Conservation (phyloP, 2,888 invertebrate genomes). For the Monopis laevigella region DNA sequence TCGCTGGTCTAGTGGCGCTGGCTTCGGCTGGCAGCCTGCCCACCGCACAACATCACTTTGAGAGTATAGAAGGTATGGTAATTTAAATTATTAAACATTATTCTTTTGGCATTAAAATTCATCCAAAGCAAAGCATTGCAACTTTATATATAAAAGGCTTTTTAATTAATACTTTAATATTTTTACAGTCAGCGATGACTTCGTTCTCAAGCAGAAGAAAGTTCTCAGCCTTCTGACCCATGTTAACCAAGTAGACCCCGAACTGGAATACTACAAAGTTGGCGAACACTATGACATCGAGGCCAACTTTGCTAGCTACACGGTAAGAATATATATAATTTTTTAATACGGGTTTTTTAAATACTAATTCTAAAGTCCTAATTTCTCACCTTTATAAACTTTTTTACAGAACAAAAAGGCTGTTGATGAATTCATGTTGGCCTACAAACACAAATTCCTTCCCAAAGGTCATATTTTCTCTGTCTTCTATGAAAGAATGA, state of each 20-base stretch:
- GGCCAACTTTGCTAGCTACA: conserved; percentile 24
- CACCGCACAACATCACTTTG: conserved; percentile 23
- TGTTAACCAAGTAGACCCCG: conserved; percentile 25
- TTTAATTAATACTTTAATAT: too few species aligned
- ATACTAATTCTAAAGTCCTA: conserved; percentile 56
- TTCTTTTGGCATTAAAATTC: neutral
- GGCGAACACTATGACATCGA: conserved; percentile 23
- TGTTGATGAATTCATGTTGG: conserved; percentile 45
- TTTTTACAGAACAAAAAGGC: conserved; percentile 44
- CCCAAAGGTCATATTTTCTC: conserved; percentile 61
- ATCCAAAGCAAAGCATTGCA: too few species aligned
- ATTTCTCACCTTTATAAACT: conserved; percentile 36
- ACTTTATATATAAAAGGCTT: too few species aligned
- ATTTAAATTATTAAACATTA: conserved; percentile 16
- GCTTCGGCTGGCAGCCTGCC: conserved; percentile 25
- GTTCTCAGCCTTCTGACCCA: conserved; percentile 36
- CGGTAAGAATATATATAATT: conserved; percentile 12
- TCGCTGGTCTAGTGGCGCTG: conserved; percentile 25
- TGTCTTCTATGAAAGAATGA: conserved; percentile 48
- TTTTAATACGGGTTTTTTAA: conserved; percentile 28
- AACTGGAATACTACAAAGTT: conserved; percentile 22
- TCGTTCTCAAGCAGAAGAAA: conserved; percentile 29
- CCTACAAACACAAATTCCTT: conserved; percentile 50
- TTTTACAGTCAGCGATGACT: conserved; percentile 18
- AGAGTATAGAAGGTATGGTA: conserved; percentile 1